Base-by-base conservation (phyloP, 2,113 vertebrate species). In the Capreolus pygargus region DNA sequence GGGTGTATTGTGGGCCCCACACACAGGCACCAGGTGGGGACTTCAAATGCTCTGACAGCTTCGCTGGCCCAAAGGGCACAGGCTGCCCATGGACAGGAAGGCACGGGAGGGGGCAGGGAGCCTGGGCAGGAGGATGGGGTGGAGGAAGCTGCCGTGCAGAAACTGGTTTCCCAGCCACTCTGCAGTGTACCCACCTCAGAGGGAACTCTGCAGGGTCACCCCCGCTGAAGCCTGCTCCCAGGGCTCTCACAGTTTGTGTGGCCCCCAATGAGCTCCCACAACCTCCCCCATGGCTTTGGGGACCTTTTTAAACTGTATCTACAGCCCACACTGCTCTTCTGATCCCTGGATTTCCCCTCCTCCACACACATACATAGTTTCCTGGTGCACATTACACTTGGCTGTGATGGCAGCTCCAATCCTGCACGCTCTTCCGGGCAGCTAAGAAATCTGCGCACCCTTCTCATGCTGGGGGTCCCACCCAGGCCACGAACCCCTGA, bases 41-140 rank as follows among this genome's bases (percentile, higher is more conserved):
- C 93, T 97, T 95, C 87, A 92, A 33, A 89, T 30, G 36, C 86
- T 93, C 54, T 28, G 79, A 64, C 12, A 3, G 23, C 21, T 86
- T 52, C 58, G 36, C 67, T 33, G 27, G 67, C 67, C 70, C 39
- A 17, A 52, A 86, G 61, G 61, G 50, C 7, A 15, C 45, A 3
- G 30, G 23, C 54, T 91, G 43, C 82, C 50, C 43, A 16, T 2
- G 1, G 33, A 6, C n/a, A 23, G 60, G 47, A 50, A 47, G 28
- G 50, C 11, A 1, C 19, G 16, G 6, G 28, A 15, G 30, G 61
- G 4, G 11, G 11, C 1, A 5, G 86, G 3, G 39, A 2, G 28
- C 25, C 70, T 0, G 1, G 54, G 52, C 1, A 8, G 16, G 39
- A 86, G 45, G 25, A 27, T 61, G 28, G 50, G 11, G 19, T 27